Base-by-base conservation (phyloP, 2,888 invertebrate species). In the Atrina japonica region DNA sequence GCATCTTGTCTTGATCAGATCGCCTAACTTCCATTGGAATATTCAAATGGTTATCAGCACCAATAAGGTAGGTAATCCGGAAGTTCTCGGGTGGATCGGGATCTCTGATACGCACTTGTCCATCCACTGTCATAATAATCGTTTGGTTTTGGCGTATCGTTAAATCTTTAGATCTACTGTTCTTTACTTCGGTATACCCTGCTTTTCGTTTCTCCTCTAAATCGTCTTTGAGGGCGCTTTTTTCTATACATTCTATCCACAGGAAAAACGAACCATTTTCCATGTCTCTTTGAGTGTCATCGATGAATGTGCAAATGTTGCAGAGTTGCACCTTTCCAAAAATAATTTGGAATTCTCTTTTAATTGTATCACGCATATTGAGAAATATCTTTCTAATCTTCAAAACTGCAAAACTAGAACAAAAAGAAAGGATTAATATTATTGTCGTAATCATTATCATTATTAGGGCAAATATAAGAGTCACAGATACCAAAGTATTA, bases 331-430 rank as follows among this genome's bases (percentile, higher is more conserved):
- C 76, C 43, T 76, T 68, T 14, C 77, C 77, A 52, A 73, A 80
- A n/a, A 78, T 78, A 16, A 72, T 59, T n/a, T 73, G 67, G 40
- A 80, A 81, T 59, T 81, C 81, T 47, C 69, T 79, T 58, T 81
- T 81, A 14, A 81, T 59, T 5, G 78, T 68, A 52, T 81, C 81
- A 43, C 78, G 66, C 81, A 81, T 81, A 63, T 81, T 81, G 1
- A 81, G 64, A 47, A 80, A 81, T 45, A 81, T 79, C 50, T 76
- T 66, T 53, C 67, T 75, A 5, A 81, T 78, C 7, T 75, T 65
- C 53, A 78, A 61, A 27, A 81, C 52, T 6, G 75, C 78, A 18
- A 78, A 55, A 21, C 81, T 81, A 66, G 18, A 73, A 73, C 18
- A 40, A 55, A 43, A 25, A 6, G 30, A 40, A 2, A n/a, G 0